A percentile compares a stretch with the other conserved stretches of the same genome.
Conservation (phyloP, 2,888 invertebrate species). For the Mantis religiosa region DNA sequence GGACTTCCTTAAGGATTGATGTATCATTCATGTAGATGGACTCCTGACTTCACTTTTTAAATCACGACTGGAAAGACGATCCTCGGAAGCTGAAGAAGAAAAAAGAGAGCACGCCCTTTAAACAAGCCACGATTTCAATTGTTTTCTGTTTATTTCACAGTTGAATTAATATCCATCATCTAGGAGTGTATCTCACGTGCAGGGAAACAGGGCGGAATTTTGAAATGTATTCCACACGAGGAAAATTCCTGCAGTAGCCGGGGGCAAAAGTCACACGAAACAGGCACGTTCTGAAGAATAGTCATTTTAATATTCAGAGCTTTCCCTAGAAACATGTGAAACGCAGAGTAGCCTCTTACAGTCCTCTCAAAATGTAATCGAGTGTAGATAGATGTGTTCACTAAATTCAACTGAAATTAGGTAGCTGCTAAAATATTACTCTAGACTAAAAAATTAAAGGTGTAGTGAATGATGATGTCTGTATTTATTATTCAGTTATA, state of each 20-base stretch:
- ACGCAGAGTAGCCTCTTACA: not conserved
- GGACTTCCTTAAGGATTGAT: not conserved
- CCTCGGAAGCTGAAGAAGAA: not conserved
- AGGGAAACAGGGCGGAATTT: not conserved
- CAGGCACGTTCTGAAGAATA: not conserved
- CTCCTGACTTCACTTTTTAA: not conserved
- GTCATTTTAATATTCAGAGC: not conserved
- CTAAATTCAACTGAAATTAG: too few species aligned
- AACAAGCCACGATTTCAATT: slow-evolving; percentile 11
- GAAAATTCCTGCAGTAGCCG: not conserved
- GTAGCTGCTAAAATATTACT: too few species aligned
- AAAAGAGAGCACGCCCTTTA: not conserved
- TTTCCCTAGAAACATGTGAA: not conserved
- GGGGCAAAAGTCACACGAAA: not conserved
- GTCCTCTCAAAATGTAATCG: too few species aligned
- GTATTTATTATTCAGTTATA: too few species aligned
- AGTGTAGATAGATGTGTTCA: too few species aligned
- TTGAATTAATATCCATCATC: not conserved
- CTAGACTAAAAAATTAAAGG: too few species aligned
- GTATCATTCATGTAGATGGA: not conserved
- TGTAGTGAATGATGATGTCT: too few species aligned
- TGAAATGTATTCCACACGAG: not conserved
- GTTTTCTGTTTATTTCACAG: slow-evolving; percentile 1
- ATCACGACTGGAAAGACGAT: not conserved
- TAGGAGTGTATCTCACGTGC: not conserved